These are phyloP conservation scores for Lineus longissimus DNA, from an alignment of 1,140 invertebrate genomes.

Conservation along the genomic window DNA sequence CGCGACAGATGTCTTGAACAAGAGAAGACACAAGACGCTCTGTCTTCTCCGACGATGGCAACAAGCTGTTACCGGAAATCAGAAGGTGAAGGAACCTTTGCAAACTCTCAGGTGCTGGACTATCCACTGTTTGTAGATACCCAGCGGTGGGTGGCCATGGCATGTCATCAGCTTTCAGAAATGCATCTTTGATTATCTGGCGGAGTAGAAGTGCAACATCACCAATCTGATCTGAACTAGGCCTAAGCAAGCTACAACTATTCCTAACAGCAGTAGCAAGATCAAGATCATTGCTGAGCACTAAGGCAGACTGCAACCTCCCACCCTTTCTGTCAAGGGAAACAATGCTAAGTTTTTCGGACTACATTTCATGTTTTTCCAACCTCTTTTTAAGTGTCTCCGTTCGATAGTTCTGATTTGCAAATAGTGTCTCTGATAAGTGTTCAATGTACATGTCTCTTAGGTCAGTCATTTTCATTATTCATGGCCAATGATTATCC, in stretches of 20 bases:
- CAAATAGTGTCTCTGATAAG: neutral
- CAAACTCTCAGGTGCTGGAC: neutral
- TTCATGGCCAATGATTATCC: neutral
- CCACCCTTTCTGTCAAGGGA: neutral
- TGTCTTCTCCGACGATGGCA: neutral
- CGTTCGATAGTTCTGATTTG: neutral
- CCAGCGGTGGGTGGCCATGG: neutral
- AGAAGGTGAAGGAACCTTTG: neutral
- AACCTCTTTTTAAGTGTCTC: neutral
- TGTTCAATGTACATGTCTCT: neutral
- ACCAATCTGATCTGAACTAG: neutral
- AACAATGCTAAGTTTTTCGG: neutral
- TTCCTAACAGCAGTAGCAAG: neutral
- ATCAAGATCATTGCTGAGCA: slow-evolving; percentile 2
- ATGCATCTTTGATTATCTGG: neutral
- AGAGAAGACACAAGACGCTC: neutral
- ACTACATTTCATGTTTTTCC: neutral
- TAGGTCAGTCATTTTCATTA: neutral
- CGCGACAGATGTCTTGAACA: slow-evolving; percentile 15
- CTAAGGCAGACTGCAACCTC: neutral
- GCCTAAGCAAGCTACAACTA: neutral
- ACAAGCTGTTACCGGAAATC: neutral
- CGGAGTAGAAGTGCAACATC: neutral
- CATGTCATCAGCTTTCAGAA: neutral
- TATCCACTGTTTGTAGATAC: neutral